Percentiles rank a stretch among this genome's conserved stretches.
These are phyloP conservation scores for Zonotrichia leucophrys DNA, from an alignment of 2,113 vertebrate species.

Conservation along the genomic window DNA sequence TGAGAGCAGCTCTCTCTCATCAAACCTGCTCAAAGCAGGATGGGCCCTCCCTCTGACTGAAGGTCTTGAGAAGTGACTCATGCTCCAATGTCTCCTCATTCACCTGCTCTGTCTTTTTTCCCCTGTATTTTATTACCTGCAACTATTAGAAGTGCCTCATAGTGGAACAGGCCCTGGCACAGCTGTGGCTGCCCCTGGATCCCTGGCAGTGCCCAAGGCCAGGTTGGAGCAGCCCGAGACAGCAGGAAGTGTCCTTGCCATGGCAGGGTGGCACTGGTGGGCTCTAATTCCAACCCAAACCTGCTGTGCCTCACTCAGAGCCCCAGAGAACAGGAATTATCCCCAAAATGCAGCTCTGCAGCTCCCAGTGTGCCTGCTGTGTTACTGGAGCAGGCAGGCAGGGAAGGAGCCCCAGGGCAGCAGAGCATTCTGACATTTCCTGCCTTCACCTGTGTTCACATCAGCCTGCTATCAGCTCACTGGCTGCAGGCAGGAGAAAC, in stretches of 20 bases:
- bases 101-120: background rate
- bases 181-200: background rate
- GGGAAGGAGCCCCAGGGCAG: background rate
- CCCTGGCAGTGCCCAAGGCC: background rate
- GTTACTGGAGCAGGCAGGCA: background rate
- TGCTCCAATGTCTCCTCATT: background rate
- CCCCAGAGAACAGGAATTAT: rapidly evolving
- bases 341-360: background rate
- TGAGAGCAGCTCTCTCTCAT: background rate
- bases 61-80: background rate
- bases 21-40: background rate
- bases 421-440: background rate
- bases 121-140: background rate
- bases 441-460: background rate
- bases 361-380: rapidly evolving
- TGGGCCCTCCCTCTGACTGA: background rate
- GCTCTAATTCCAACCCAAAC: background rate
- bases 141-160: background rate
- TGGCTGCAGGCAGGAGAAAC: background rate
- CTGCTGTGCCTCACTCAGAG: background rate
- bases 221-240: background rate
- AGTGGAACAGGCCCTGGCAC: background rate
- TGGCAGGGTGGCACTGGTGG: background rate
- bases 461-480: background rate
- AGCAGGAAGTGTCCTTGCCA: background rate